These are phyloP conservation scores for Spermophilus dauricus DNA, from an alignment of 2,113 vertebrate species.

Conservation along the genomic window DNA sequence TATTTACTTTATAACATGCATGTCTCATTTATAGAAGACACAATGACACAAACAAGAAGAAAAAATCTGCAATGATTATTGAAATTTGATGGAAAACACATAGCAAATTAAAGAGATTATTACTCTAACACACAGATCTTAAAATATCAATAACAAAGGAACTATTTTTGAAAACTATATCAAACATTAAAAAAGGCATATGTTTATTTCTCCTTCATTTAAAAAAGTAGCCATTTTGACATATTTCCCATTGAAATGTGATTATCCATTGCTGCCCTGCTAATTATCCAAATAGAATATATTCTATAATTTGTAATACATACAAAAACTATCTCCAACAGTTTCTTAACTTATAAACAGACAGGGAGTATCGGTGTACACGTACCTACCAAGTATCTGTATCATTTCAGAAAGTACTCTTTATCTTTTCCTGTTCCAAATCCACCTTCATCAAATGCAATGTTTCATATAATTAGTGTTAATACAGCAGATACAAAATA, in stretches of 20 bases:
- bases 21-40: constrained; percentile 30
- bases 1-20: not conserved
- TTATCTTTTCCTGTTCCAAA: constrained; percentile 21
- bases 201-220: not conserved
- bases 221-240: not conserved
- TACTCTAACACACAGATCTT: not conserved
- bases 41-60: not conserved
- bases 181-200: not conserved
- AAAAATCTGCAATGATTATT: not conserved
- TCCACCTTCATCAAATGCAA: not conserved
- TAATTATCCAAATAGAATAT: not conserved
- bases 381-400: not conserved
- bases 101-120: not conserved
- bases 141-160: not conserved
- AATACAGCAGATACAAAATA: not conserved
- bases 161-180: constrained; percentile 14
- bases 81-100: constrained; percentile 44
- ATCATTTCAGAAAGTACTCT: constrained; percentile 10
- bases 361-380: not conserved
- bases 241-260: not conserved
- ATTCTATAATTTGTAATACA: not conserved
- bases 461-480: not conserved
- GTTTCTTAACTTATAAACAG: not conserved
- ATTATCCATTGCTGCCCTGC: not conserved
- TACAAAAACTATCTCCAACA: not conserved